Base-by-base conservation (phyloP, 2,888 invertebrate species). In the Harpalus rubripes region DNA sequence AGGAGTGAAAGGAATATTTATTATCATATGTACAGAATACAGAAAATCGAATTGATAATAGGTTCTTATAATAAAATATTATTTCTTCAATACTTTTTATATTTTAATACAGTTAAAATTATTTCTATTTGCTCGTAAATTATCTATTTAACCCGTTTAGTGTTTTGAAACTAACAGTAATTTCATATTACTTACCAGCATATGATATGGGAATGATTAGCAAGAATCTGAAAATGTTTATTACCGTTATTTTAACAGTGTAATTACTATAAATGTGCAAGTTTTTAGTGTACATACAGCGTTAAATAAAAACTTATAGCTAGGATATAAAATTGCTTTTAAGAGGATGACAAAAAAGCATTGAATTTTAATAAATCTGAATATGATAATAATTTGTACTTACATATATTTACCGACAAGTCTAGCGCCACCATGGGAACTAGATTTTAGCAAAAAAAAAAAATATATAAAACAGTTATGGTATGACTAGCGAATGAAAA, bases 251-350 rank as follows among this genome's bases (percentile, higher is more conserved):
- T 44, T 44, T 44, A 3, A 44, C 3, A 7, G 44, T 7, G 44
- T 44, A 44, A 44, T 44, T 44, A 44, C 44, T 44, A 44, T 44
- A 44, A 44, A 44, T 44, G 44, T 44, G 44, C 44, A 44, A 44
- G 8, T 44, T 44, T 44, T 44, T 44, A 44, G 44, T 44, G 1
- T 22, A 22, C 22, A 44, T 44, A 10, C 10, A 44, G 10, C 44
- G 44, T 10, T 7, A 44, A 44, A 44, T 44, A 44, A 44, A 44
- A 44, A 44, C 44, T 44, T n/a, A n/a, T 44, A 10, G 8, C 8
- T 10, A 44, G 44, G 7, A 44, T 3, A 44, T 44, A 44, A 44
- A 44, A 44, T 44, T 44, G 10, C 44, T 44, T 44, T 44, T 10
- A 44, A 44, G 6, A 44, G 44, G 3, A 22, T 22, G 22, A 22